Evolutionary conservation across 1,140 invertebrate species (phyloP).

Genomic region (Sarcophaga peregrina): DNA sequence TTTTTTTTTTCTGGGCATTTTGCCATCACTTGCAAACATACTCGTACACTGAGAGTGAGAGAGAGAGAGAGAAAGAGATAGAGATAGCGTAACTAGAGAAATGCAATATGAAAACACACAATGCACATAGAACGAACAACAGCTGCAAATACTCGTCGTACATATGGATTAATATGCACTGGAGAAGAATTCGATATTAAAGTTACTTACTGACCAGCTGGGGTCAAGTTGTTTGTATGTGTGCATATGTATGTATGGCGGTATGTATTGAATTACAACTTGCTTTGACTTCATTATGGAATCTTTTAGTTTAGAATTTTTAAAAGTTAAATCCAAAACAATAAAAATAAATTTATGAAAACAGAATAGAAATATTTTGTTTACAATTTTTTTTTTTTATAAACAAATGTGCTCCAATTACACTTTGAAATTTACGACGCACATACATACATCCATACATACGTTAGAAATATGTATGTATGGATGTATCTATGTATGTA

Average conservation of each 20-base stretch:
- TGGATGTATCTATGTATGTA: no score
- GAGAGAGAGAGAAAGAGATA: neutral
- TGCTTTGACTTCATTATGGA: neutral
- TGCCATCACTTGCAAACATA: slow-evolving; percentile 14
- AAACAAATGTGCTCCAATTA: no score
- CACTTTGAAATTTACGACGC: no score
- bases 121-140: neutral
- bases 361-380: no score
- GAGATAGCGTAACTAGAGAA: neutral
- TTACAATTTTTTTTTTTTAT: no score
- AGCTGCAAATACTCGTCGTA: neutral
- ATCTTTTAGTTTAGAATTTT: no score
- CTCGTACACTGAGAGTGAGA: no score
- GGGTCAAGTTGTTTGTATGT: neutral
- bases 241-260: neutral
- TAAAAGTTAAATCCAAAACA: no score
- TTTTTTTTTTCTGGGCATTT: slow-evolving; percentile 29
- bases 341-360: no score
- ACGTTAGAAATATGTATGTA: no score
- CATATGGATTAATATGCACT: slow-evolving; percentile 28
- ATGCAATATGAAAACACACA: neutral
- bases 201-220: slow-evolving; percentile 26
- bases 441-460: no score
- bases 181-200: slow-evolving; percentile 17
- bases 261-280: slow-evolving; percentile 30